Evolutionary conservation across 1,140 invertebrate genomes (phyloP).

Genomic region (Panagrolaimus sp.): DNA sequence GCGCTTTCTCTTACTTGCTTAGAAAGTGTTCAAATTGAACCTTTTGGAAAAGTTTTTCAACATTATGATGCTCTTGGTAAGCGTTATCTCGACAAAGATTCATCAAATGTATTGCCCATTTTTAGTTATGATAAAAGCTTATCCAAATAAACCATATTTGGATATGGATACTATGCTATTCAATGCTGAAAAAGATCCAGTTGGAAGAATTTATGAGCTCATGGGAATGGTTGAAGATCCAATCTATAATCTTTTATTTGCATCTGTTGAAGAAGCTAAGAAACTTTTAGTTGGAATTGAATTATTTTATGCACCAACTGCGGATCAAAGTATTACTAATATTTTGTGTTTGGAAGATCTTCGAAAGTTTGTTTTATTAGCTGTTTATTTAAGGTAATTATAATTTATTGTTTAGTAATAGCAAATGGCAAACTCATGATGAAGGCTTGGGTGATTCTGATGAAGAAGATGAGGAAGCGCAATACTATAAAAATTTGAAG

Average conservation of each 20-base stretch:
- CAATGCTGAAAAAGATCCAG: not conserved
- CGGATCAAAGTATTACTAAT: not conserved
- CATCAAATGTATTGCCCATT: not conserved
- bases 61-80: constrained; percentile 8
- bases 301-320: not conserved
- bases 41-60: constrained; percentile 2
- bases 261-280: not conserved
- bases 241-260: not conserved
- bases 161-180: constrained; percentile 14
- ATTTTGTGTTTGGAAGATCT: constrained; percentile 2
- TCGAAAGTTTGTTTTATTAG: not conserved
- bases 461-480: not conserved
- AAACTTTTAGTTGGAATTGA: not conserved
- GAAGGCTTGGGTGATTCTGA: not conserved
- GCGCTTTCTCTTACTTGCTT: not conserved
- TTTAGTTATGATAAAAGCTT: not conserved
- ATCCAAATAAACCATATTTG: not conserved
- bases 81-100: not conserved
- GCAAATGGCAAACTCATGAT: not conserved
- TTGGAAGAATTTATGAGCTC: constrained; percentile 1
- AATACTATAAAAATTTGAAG: not conserved
- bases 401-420: not conserved
- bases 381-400: not conserved
- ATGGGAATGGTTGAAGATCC: not conserved
- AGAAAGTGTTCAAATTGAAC: not conserved